Base-by-base conservation (phyloP, 1,140 invertebrate genomes). In the Acromyrmex charruanus region DNA sequence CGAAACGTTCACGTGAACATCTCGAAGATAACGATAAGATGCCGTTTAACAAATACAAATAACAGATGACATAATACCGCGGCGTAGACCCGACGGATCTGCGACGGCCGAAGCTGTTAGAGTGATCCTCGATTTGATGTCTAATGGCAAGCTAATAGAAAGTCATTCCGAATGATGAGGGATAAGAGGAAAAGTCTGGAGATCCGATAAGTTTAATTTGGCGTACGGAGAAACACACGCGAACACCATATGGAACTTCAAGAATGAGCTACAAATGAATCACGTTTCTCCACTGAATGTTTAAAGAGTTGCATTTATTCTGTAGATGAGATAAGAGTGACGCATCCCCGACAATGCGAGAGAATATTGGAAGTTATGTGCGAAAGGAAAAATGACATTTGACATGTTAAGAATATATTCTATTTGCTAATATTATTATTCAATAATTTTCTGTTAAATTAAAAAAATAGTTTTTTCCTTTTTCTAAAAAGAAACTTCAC, bases 181-280 rank as follows among this genome's bases (percentile, higher is more conserved):
- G 25, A 74, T 6, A 74, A 74, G 49, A n/a, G 28, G 3, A n/a
- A n/a, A 28, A 72, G 25, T n/a, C 49, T 35, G 25, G 49, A 55
- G 55, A 18, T 16, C 4, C 18, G 25, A 53, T 18, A 4, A 31
- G 21, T 28, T 28, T 72, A 53, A 53, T 16, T 53, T 55, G 5
- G 28, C 66, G n/a, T 18, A 69, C 12, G n/a, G 10, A 68, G 25
- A 51, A 31, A 18, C 7, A 16, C 55, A 9, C 9, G 9, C 9
- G n/a, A 9, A 7, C n/a, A 25, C 31, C 53, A 39, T 39, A 59
- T 21, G 18, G 12, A 21, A 39, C 25, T 35, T 31, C 55, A 18
- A 77, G 35, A 10, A 77, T 65, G 16, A 0, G 21, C 39, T 58
- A 25, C 4, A 59, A 39, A 77, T 77, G 75, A 77, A 65, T 77